Evolutionary conservation across 2,113 vertebrate species (phyloP).

Genomic region (Thamnaconus septentrionalis): DNA sequence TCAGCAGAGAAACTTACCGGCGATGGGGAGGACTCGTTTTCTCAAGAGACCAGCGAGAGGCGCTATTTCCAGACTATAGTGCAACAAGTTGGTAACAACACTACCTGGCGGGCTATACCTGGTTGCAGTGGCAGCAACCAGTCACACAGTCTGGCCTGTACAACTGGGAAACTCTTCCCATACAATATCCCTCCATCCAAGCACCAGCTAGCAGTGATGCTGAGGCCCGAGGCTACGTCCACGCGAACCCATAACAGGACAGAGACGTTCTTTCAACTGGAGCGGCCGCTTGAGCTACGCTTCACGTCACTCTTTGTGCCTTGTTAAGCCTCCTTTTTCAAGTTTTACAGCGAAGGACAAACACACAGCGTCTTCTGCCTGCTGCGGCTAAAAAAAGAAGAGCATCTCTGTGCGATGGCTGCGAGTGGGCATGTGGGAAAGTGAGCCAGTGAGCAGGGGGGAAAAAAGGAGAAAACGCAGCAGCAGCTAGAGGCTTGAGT

Average conservation of each 20-base stretch:
- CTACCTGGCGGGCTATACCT: too few species aligned
- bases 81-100: background rate
- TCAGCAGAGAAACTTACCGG: background rate
- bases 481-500: slow-evolving; percentile 25
- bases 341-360: background rate
- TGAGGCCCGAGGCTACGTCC: too few species aligned
- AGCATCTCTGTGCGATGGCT: slow-evolving; percentile 61
- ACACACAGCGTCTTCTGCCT: slow-evolving; percentile 22
- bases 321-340: background rate
- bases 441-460: slow-evolving; percentile 19
- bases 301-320: too few species aligned
- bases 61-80: background rate
- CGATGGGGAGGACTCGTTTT: background rate
- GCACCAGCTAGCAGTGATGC: too few species aligned
- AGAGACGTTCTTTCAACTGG: too few species aligned
- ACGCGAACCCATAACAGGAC: too few species aligned
- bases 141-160: too few species aligned
- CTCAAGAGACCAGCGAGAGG: background rate
- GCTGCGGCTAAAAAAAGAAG: slow-evolving; percentile 48
- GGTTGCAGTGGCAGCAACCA: too few species aligned
- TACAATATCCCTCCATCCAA: too few species aligned
- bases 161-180: too few species aligned
- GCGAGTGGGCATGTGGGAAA: slow-evolving; percentile 49
- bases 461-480: slow-evolving; percentile 13
- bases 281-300: too few species aligned